Evolutionary conservation across 2,888 invertebrate species (phyloP).

Genomic region (Lasioglossum lativentre): DNA sequence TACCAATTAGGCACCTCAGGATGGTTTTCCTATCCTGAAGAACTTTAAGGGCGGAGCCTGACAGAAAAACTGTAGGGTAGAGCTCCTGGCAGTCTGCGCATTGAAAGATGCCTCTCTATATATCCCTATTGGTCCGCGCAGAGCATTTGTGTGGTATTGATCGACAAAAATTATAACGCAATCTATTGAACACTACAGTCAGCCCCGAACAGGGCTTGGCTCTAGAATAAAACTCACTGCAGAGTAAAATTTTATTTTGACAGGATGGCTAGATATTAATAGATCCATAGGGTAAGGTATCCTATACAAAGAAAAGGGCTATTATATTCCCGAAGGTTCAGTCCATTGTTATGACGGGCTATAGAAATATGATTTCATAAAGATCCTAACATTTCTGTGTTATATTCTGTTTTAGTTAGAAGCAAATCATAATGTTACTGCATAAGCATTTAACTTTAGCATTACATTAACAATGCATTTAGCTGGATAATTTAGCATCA

Average conservation of each 20-base stretch:
- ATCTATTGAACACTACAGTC: conserved; percentile 72
- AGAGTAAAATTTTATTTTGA: conserved; percentile 59
- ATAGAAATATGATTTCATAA: conserved; percentile 79
- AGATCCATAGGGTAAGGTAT: conserved; percentile 69
- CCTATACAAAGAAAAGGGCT: conserved; percentile 69
- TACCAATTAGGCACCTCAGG: conserved; percentile 76
- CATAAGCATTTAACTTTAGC: not conserved
- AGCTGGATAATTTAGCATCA: not conserved
- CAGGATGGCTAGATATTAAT: conserved; percentile 76
- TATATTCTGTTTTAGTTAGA: conserved; percentile 12
- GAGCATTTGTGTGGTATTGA: conserved; percentile 83
- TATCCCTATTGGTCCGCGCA: conserved; percentile 80
- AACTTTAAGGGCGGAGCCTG: conserved; percentile 73
- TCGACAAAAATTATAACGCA: conserved; percentile 82
- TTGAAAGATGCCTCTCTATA: conserved; percentile 77
- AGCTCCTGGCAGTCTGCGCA: conserved; percentile 79
- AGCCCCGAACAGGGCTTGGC: conserved; percentile 56
- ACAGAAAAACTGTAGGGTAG: conserved; percentile 60
- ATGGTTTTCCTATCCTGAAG: conserved; percentile 74
- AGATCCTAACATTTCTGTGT: conserved; percentile 25
- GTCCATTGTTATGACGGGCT: conserved; percentile 70
- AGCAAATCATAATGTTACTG: not conserved
- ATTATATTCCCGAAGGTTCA: conserved; percentile 67
- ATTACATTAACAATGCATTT: conserved; percentile 10
- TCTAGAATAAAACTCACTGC: conserved; percentile 49